Percentiles rank a stretch among this genome's conserved stretches.
These are phyloP conservation scores for Phyllotis vaccarum DNA, from an alignment of 2,797 vertebrate species.

Conservation along the genomic window DNA sequence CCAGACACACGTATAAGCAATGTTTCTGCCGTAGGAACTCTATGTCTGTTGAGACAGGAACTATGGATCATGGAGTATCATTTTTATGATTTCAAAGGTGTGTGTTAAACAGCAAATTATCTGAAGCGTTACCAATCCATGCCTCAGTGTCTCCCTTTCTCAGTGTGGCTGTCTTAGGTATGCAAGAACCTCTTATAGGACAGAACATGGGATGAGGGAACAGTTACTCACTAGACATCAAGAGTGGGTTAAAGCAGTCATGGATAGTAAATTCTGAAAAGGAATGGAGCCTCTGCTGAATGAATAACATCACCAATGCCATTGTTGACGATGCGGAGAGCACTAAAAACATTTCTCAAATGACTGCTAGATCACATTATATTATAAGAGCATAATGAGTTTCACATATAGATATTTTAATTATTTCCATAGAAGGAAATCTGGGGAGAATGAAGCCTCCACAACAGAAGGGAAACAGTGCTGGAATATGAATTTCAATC, in stretches of 20 bases:
- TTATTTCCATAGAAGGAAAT: not conserved
- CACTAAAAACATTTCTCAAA: not conserved
- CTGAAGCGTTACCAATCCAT: not conserved
- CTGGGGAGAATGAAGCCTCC: not conserved
- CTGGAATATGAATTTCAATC: not conserved
- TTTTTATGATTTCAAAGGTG: not conserved
- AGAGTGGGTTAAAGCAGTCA: not conserved
- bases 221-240: not conserved
- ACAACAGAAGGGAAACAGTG: accelerated
- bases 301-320: not conserved
- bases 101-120: not conserved
- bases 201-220: not conserved
- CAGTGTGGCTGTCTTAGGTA: not conserved
- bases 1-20: accelerated
- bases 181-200: not conserved
- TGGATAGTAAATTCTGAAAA: not conserved
- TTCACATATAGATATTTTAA: not conserved
- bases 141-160: not conserved
- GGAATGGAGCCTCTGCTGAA: not conserved
- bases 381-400: not conserved
- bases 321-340: too few relatives aligned
- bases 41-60: not conserved
- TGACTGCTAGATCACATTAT: not conserved
- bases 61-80: not conserved
- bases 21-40: not conserved